Base-by-base conservation (phyloP, 2,113 vertebrate genomes). In the Eptatretus burgeri region DNA sequence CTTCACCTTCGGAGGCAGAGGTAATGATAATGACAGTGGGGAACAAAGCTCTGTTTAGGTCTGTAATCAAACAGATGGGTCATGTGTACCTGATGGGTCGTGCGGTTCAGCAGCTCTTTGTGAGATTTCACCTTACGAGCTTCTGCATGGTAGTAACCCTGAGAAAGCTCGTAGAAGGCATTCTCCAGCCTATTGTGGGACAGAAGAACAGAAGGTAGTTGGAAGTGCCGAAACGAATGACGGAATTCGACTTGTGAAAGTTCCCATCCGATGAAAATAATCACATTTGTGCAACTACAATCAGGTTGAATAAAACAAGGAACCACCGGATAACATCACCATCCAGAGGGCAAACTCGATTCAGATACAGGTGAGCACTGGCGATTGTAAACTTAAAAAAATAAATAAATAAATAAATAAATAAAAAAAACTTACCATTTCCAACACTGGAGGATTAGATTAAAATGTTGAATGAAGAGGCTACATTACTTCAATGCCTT, bases 31-130 rank as follows among this genome's bases (percentile, higher is more conserved):
- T n/a, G 7, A 41, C 27, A 41, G 27, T 41, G 27, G 27, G 27
- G 3, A 41, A 41, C 7, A 41, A 41, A 41, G 7, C 27, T 41
- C 3, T 41, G 7, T 41, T 41, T 41, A 7, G 27, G 27, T 7
- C 7, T 41, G 3, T 41, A 41, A 41, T 41, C 27, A 41, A 41
- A 41, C 27, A 41, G 27, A 41, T 41, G 27, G 27, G 27, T 41
- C 7, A 7, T 41, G 4, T 1, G 66, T 74, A 98, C 91, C 84
- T 96, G 91, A 68, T 98, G 91, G 49, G 89, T 98, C 11, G 91
- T 98, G 78, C 94, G 95, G 77, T 98, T 98, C 68, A 98, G 79
- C 71, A 91, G 95, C 70, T 98, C 91, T 70, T 96, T 98, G 68
- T 98, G 91, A 19, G 86, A 86, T 69, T 96, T 98, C 64, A 96